These are phyloP conservation scores for Megaceryle torquata DNA, from an alignment of 2,113 vertebrate species.

Conservation along the genomic window DNA sequence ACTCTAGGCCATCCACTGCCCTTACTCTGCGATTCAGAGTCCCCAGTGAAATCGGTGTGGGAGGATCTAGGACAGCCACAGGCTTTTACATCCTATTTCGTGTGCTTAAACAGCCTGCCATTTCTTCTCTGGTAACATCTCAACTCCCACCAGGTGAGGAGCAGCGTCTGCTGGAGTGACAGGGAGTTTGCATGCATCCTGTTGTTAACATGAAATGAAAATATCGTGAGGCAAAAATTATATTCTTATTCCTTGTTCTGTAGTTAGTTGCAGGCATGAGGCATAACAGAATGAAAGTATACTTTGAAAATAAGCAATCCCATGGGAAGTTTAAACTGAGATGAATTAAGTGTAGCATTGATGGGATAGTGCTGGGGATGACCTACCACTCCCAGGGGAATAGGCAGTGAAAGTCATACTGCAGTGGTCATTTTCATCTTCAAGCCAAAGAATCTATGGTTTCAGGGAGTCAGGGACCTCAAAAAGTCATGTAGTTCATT, in stretches of 20 bases:
- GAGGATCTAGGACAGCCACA: not conserved
- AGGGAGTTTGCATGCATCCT: not conserved
- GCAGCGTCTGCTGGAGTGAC: not conserved
- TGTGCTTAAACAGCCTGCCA: not conserved
- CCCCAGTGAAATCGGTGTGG: not conserved
- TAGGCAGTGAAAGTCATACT: not conserved
- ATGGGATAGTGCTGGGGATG: not conserved
- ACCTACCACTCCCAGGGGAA: not conserved
- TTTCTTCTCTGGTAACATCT: not conserved
- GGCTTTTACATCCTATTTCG: not conserved
- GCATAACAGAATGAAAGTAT: not conserved
- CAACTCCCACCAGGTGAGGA: not conserved
- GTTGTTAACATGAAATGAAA: not conserved
- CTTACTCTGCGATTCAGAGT: not conserved
- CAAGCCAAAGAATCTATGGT: not conserved
- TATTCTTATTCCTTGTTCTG: not conserved
- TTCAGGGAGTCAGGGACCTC: not conserved
- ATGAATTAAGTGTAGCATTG: not conserved
- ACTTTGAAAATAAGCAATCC: not conserved
- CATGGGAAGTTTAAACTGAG: not conserved
- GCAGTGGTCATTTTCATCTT: constrained; percentile 14
- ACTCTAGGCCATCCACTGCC: not conserved
- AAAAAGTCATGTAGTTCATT: not conserved
- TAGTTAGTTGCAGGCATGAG: not conserved
- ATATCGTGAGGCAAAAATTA: not conserved